Percentiles rank a stretch among this genome's conserved stretches.
These are phyloP conservation scores for Zeuzera pyrina DNA, from an alignment of 2,888 invertebrate species.

Conservation along the genomic window DNA sequence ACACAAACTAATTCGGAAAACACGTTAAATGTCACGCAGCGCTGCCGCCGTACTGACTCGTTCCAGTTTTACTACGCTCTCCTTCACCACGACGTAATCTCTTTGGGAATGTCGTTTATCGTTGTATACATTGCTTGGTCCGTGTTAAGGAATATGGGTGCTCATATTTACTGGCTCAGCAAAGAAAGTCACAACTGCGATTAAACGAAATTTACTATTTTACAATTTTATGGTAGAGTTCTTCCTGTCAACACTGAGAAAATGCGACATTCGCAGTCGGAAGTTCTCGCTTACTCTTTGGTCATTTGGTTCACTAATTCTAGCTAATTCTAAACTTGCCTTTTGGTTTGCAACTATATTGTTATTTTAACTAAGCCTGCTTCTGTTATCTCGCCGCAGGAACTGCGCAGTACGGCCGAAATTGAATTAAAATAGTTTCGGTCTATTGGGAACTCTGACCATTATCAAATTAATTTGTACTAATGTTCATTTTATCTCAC, in stretches of 20 bases:
- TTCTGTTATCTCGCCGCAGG: too few species aligned
- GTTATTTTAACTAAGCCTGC: slow-evolving; percentile 2
- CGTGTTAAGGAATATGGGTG: too few species aligned
- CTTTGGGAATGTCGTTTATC: too few species aligned
- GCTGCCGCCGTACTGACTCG: slow-evolving; percentile 46
- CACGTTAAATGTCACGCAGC: slow-evolving; percentile 33
- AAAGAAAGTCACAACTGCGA: too few species aligned
- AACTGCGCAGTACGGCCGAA: too few species aligned
- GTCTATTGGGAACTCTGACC: too few species aligned
- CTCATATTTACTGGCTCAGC: too few species aligned
- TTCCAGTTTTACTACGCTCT: slow-evolving; percentile 16
- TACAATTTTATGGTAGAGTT: slow-evolving; percentile 19
- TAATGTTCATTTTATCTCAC: too few species aligned
- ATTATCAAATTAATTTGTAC: too few species aligned
- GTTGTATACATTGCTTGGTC: too few species aligned
- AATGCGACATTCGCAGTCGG: slow-evolving; percentile 27
- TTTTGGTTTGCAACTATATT: neutral
- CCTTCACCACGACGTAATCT: slow-evolving; percentile 14
- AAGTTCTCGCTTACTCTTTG: slow-evolving; percentile 26
- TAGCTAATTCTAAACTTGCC: slow-evolving; percentile 26
- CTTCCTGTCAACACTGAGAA: slow-evolving; percentile 42
- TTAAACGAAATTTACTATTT: too few species aligned
- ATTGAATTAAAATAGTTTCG: too few species aligned
- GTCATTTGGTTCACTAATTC: slow-evolving; percentile 48
- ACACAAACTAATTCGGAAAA: slow-evolving; percentile 13